Evolutionary conservation across 2,113 vertebrate genomes (phyloP).

Genomic region (Dendrocopos noguchii): DNA sequence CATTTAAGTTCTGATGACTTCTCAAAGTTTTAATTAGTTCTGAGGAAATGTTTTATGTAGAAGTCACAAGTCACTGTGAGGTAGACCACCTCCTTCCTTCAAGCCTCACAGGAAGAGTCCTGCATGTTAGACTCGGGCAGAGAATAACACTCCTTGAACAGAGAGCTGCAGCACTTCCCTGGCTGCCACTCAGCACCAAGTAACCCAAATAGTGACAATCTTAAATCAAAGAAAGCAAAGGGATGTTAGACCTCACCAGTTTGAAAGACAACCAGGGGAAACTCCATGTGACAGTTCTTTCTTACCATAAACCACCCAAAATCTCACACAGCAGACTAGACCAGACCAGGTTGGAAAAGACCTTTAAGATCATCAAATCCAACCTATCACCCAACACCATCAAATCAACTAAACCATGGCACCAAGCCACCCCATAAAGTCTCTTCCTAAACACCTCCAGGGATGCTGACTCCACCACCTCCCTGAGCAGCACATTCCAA

Average conservation of each 20-base stretch:
- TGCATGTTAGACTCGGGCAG: not conserved
- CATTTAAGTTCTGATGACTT: slow-evolving; percentile 41
- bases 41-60: slow-evolving; percentile 26
- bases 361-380: no score
- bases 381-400: no score
- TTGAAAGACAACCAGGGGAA: not conserved
- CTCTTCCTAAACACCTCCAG: no score
- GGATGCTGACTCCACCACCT: no score
- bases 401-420: no score
- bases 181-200: not conserved
- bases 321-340: not conserved
- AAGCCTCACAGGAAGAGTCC: not conserved
- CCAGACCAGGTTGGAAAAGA: no score
- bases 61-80: not conserved
- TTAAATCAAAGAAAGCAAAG: not conserved
- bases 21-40: slow-evolving; percentile 58
- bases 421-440: no score
- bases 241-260: not conserved
- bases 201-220: not conserved
- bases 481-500: no score
- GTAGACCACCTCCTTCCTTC: not conserved
- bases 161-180: not conserved
- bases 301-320: not conserved
- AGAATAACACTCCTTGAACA: not conserved
- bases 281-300: not conserved